Evolutionary conservation across 1,140 invertebrate genomes (phyloP).

Genomic region (Brachionus asplanchnoidis): DNA sequence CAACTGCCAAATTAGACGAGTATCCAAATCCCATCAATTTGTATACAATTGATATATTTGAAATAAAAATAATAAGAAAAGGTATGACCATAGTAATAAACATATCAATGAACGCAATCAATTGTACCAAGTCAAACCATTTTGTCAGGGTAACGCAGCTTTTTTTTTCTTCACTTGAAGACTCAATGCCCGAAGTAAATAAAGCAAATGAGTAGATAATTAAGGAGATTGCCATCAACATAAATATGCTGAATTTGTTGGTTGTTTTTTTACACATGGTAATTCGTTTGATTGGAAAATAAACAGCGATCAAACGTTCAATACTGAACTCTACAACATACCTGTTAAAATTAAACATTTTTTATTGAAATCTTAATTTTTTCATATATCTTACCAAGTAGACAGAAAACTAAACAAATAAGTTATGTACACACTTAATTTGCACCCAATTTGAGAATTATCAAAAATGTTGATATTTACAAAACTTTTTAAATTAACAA

Average conservation of each 20-base stretch:
- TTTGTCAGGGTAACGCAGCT: neutral
- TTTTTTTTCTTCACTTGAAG: neutral
- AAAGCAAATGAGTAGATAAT: conserved; percentile 48
- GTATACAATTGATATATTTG: conserved; percentile 21
- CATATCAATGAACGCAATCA: conserved; percentile 11
- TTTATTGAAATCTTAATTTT: neutral
- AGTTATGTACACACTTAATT: conserved; percentile 50
- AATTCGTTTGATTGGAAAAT: conserved; percentile 49
- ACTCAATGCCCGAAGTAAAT: conserved; percentile 44
- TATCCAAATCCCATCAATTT: neutral
- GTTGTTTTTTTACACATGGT: conserved; percentile 47
- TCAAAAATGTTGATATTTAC: conserved; percentile 51
- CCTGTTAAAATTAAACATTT: neutral
- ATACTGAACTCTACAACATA: conserved; percentile 52
- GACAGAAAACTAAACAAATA: conserved; percentile 53
- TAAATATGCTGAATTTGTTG: conserved; percentile 45
- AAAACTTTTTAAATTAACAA: conserved; percentile 60
- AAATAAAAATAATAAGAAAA: conserved; percentile 23
- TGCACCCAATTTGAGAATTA: conserved; percentile 46
- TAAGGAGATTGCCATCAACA: conserved; percentile 43
- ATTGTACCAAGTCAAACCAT: conserved; percentile 17
- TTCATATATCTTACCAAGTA: conserved; percentile 49
- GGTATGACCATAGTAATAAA: conserved; percentile 16
- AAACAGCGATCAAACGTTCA: conserved; percentile 53
- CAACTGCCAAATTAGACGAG: neutral